Base-by-base conservation (phyloP, 2,888 invertebrate genomes). In the Rotaria macrura region DNA sequence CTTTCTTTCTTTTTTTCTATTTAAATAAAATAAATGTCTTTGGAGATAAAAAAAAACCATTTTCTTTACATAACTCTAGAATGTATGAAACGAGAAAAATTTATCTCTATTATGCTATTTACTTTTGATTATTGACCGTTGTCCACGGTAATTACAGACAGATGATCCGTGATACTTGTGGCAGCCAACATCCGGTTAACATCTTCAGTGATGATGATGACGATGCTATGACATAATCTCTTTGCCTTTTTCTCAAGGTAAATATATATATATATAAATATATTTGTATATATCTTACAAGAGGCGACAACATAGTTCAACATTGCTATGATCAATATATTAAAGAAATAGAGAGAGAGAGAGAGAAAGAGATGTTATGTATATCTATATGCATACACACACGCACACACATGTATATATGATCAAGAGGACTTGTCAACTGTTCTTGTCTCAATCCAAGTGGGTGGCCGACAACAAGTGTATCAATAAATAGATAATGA, bases 71-170 rank as follows among this genome's bases (percentile, higher is more conserved):
- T 65, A 65, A 65, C 34, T 34, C 6, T 34, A 20, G 34, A 34
- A 20, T 38, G 38, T 34, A 34, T 65, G 34, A 4, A 65, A 65
- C 17, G 5, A 65, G 65, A 34, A 57, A 57, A n/a, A 65, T 65
- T 29, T 34, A 6, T 65, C 65, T 65, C 2, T 65, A 65, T 65
- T 65, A 65, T 34, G 1, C 65, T 34, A 65, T 65, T 65, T 65
- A 34, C 34, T 34, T 65, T 29, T 34, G 29, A 65, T 65, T 65
- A 65, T 34, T 65, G 34, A 34, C 65, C 65, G 38, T 38, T 65
- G 65, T 65, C 65, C 65, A 65, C 65, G 65, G 65, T 65, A 65
- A 65, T 65, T 65, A 34, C 65, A 65, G 34, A 29, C 65, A 65
- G 65, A 65, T 65, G 65, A 65, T 65, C 34, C 65, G 20, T 65